Conservation (phyloP, 2,113 vertebrate species). For the Sula dactylatra region DNA sequence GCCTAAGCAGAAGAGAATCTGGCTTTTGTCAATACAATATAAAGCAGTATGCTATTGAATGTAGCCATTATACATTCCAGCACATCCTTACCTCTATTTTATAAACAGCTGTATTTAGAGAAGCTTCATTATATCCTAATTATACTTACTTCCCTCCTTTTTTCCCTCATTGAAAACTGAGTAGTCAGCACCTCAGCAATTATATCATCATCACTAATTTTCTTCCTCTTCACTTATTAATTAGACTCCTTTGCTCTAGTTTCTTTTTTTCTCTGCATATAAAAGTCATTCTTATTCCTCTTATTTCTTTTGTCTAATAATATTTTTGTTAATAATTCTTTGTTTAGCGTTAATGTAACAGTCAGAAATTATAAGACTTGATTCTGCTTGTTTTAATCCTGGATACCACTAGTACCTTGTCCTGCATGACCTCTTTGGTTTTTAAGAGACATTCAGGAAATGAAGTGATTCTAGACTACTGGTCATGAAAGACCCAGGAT, state of each 20-base stretch:
- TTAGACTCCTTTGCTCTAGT: not conserved
- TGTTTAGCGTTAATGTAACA: not conserved
- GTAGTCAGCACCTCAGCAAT: conserved; percentile 25
- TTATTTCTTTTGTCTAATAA: not conserved
- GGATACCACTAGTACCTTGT: not conserved
- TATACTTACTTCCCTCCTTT: not conserved
- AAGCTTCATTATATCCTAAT: conserved; percentile 42
- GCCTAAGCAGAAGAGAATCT: not conserved
- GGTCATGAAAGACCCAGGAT: not conserved
- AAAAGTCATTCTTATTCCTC: not conserved
- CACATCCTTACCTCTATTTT: not conserved
- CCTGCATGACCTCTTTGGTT: not conserved
- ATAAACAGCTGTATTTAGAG: conserved; percentile 21
- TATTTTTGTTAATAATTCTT: not conserved
- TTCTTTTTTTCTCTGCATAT: not conserved
- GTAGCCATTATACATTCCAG: not conserved
- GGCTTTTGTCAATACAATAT: not conserved
- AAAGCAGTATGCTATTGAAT: not conserved
- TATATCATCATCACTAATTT: conserved; percentile 41
- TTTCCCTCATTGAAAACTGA: conserved; percentile 11
- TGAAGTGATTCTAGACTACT: not conserved
- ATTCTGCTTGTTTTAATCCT: not conserved
- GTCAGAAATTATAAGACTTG: not conserved
- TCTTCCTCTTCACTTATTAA: conserved; percentile 26
- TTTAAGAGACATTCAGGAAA: not conserved